Conservation (phyloP, 2,888 invertebrate genomes). For the Willowsia nigromaculata region DNA sequence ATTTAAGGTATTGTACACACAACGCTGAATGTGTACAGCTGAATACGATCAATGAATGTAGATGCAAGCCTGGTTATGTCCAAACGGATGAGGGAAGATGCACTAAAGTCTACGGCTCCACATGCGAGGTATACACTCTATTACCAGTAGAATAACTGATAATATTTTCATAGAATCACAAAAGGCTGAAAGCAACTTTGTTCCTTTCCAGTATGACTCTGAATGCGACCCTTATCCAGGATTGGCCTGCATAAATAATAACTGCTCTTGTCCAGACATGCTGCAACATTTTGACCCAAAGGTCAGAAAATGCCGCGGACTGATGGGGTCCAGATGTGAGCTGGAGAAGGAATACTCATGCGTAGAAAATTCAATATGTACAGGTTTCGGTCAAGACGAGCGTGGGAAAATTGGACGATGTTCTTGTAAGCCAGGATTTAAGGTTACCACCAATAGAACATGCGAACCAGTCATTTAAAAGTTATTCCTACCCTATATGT, state of each 20-base stretch:
- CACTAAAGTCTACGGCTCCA: conserved; percentile 62
- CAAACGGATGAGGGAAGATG: conserved; percentile 70
- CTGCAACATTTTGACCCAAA: conserved; percentile 60
- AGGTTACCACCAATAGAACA: conserved; percentile 58
- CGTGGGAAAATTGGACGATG: conserved; percentile 67
- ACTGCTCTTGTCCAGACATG: conserved; percentile 60
- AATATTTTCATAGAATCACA: too few relatives aligned
- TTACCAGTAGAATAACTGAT: background rate
- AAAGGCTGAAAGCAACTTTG: too few relatives aligned
- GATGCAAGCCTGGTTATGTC: conserved; percentile 69
- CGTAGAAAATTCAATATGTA: conserved; percentile 68
- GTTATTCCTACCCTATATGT: too few relatives aligned
- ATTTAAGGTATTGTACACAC: conserved; percentile 67
- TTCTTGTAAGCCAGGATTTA: conserved; percentile 64
- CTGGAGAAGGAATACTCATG: conserved; percentile 50
- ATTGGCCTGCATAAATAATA: conserved; percentile 67
- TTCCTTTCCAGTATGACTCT: background rate
- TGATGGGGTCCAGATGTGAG: conserved; percentile 65
- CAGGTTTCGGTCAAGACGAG: conserved; percentile 43
- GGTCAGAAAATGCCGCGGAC: conserved; percentile 61
- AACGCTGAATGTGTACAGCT: conserved; percentile 71
- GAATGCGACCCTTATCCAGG: conserved; percentile 67
- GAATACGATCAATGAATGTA: conserved; percentile 63
- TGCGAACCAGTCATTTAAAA: conserved; percentile 64
- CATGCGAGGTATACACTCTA: conserved; percentile 57